These are phyloP conservation scores for Beris chalybata DNA, from an alignment of 2,888 invertebrate genomes.

Conservation along the genomic window DNA sequence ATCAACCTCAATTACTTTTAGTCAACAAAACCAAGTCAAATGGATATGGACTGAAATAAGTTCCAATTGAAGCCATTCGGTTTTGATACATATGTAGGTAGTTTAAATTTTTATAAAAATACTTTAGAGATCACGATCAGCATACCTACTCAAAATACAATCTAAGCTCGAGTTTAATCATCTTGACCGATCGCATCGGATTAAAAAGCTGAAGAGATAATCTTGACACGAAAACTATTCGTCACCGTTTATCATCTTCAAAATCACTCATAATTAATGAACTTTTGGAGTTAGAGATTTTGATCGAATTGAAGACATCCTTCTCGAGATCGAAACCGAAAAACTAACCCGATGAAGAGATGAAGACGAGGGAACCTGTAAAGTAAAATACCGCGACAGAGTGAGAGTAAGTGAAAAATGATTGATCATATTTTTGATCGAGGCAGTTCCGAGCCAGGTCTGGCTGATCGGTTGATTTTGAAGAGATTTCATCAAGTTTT, in stretches of 20 bases:
- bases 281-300: constrained; percentile 17
- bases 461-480: constrained; percentile 6
- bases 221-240: constrained; percentile 20
- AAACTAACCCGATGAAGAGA: background rate
- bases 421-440: constrained; percentile 27
- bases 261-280: constrained; percentile 28
- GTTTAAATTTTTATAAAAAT: too few relatives aligned
- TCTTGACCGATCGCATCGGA: constrained; percentile 18
- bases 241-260: constrained; percentile 30
- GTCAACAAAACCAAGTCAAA: too few relatives aligned
- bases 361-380: background rate
- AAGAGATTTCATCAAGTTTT: constrained; percentile 19
- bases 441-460: background rate
- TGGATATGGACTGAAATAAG: too few relatives aligned
- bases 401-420: constrained; percentile 22
- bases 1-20: too few relatives aligned
- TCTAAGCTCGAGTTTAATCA: background rate
- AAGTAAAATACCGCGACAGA: too few relatives aligned
- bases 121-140: too few relatives aligned
- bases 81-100: too few relatives aligned
- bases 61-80: too few relatives aligned
- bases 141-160: too few relatives aligned
- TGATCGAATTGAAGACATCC: constrained; percentile 20
- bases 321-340: constrained; percentile 13
- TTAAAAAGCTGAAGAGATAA: constrained; percentile 14